phyloP scores from a whole-genome alignment of 2,797 vertebrate genomes.

The Craterocephalus amniculus region DNA sequence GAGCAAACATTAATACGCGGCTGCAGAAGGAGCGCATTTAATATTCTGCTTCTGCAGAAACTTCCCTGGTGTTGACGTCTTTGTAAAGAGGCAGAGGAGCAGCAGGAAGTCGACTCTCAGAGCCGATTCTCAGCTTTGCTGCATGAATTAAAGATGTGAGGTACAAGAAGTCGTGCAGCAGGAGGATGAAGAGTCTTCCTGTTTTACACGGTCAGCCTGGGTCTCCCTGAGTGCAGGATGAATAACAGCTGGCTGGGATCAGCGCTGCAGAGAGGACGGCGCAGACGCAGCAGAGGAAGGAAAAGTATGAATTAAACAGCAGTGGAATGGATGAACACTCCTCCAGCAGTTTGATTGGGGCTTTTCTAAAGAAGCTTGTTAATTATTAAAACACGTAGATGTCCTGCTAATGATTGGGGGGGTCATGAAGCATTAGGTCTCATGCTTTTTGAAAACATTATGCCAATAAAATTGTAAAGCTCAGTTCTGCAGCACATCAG shows the following conservation, averaged over 20 bases:
- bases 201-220: not conserved
- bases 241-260: not conserved
- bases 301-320: constrained; percentile 21
- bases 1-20: too few relatives aligned
- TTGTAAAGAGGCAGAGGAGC: not conserved
- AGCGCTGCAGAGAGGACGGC: not conserved
- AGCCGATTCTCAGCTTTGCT: constrained; percentile 12
- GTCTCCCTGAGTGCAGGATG: not conserved
- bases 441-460: too few relatives aligned
- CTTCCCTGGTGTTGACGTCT: too few relatives aligned
- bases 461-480: not conserved
- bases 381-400: not conserved
- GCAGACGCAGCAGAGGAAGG: not conserved
- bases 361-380: not conserved
- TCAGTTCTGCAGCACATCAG: not conserved
- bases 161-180: constrained; percentile 21
- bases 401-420: not conserved
- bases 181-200: constrained; percentile 7
- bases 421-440: not conserved
- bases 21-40: not conserved
- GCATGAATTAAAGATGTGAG: constrained; percentile 58
- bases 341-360: not conserved
- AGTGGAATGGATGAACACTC: not conserved
- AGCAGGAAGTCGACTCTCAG: constrained; percentile 5
- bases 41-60: not conserved